Base-by-base conservation (phyloP, 2,113 vertebrate species). In the Toxotes chatareus region DNA sequence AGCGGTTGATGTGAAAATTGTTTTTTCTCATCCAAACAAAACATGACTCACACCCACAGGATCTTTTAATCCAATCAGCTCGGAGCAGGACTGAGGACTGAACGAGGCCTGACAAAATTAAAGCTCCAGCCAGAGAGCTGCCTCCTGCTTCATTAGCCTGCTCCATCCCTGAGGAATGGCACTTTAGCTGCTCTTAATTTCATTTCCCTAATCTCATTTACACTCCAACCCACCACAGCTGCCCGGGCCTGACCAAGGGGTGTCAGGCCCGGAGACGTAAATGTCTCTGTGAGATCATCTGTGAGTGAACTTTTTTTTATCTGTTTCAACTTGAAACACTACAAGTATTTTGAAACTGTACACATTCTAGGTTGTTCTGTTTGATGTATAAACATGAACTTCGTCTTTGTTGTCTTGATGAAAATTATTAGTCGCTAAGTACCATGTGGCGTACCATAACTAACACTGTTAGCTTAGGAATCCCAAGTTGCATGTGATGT, bases 181-280 rank as follows among this genome's bases (percentile, higher is more conserved):
- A 86, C 80, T 87, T 84, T 72, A 42, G 46, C 56, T 63, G 56
- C 83, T 66, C 79, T 73, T 90, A 75, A 93, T 91, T 86, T 82
- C 14, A 91, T 91, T 87, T 84, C 63, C 63, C 73, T 84, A 84
- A 88, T 89, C 75, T 74, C 62, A 83, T 90, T 89, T 77, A 68
- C 66, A 80, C 73, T 78, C 55, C 49, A 55, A 67, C 63, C 38
- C 72, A 70, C 57, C 57, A 21, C 68, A 59, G 82, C 69, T 56
- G 73, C 61, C 77, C 8, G 53, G 14, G n/a, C 57, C 57, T 75
- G 70, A 72, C 55, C 0, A 0, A 63, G 23, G 72, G 69, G 68
- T 82, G 76, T 82, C 17, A 12, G 56, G 60, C 13, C 68, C 17
- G 8, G 59, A 71, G 73, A 42, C 56, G n/a, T 10, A 69, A 44